These are phyloP conservation scores for Drosophila oshimai DNA, from an alignment of 1,140 invertebrate species.

Conservation along the genomic window DNA sequence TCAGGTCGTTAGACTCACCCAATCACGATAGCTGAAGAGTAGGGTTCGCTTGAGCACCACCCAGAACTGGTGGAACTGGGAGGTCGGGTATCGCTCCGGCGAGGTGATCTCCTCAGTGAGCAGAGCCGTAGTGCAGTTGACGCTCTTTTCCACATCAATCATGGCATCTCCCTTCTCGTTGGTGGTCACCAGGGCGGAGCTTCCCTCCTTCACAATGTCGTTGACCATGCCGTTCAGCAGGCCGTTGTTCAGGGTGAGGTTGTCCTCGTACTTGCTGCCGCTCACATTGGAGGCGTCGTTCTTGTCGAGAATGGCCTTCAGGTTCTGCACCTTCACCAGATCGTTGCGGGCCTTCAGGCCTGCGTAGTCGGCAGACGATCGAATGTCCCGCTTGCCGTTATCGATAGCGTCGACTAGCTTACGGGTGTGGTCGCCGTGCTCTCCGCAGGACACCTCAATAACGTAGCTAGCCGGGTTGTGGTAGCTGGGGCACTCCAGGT, in stretches of 20 bases:
- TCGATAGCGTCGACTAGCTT: constrained; percentile 92
- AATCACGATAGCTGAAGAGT: constrained; percentile 91
- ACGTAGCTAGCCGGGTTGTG: constrained; percentile 98
- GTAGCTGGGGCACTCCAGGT: constrained; percentile 95
- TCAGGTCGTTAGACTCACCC: constrained; percentile 85
- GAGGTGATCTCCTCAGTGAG: constrained; percentile 85
- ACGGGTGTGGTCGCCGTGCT: constrained; percentile 95
- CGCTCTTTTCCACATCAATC: constrained; percentile 85
- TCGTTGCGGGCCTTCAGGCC: constrained; percentile 84
- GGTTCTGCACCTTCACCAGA: constrained; percentile 73
- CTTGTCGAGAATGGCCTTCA: constrained; percentile 82
- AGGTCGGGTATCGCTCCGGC: constrained; percentile 89
- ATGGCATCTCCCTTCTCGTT: constrained; percentile 79
- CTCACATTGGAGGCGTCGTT: constrained; percentile 83
- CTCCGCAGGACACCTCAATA: constrained; percentile 97
- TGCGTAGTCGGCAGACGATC: constrained; percentile 83
- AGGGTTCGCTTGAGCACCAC: constrained; percentile 90
- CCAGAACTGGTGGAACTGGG: constrained; percentile 91
- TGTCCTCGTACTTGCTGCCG: constrained; percentile 84
- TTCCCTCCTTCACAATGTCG: constrained; percentile 86
- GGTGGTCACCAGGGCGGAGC: constrained; percentile 52
- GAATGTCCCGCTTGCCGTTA: constrained; percentile 91
- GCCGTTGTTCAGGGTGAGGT: constrained; percentile 69
- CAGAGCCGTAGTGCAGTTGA: constrained; percentile 87
- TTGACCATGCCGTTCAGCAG: constrained; percentile 84